Conservation (phyloP, 2,797 vertebrate species). For the Sebastes elongatus region DNA sequence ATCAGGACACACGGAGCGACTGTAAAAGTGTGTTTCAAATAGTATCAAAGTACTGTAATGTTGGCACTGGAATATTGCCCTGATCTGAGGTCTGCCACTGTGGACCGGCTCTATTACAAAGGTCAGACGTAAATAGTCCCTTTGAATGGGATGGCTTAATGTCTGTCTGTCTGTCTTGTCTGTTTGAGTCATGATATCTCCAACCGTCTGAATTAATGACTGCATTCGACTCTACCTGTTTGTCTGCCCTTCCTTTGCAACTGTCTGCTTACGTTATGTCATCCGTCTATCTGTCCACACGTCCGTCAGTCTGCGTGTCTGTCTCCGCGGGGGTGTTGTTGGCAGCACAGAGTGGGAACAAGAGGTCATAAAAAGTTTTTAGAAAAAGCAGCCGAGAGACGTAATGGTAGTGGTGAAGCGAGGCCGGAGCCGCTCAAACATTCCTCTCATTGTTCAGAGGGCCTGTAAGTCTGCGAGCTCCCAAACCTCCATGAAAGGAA, state of each 20-base stretch:
- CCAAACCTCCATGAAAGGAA: constrained; percentile 83
- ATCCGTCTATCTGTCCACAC: constrained; percentile 13
- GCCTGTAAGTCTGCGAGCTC: constrained; percentile 77
- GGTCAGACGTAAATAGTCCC: constrained; percentile 81
- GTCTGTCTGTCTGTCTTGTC: constrained; percentile 29
- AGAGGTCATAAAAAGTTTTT: constrained; percentile 78
- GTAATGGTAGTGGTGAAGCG: constrained; percentile 60
- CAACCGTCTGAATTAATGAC: constrained; percentile 31
- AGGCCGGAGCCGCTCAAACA: constrained; percentile 75
- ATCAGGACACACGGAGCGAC: constrained; percentile 50
- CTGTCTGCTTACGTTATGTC: constrained; percentile 24
- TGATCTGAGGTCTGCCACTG: constrained; percentile 56
- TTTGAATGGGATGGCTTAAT: constrained; percentile 70
- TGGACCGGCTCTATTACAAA: constrained; percentile 75
- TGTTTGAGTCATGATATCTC: constrained; percentile 48
- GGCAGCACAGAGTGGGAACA: constrained; percentile 40
- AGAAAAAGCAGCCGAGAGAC: constrained; percentile 64
- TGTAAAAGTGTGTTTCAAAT: constrained; percentile 42
- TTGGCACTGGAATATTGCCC: constrained; percentile 51
- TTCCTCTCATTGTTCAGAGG: constrained; percentile 87
- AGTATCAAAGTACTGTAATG: constrained; percentile 23
- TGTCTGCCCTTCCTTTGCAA: constrained; percentile 32
- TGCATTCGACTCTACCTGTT: constrained; percentile 51
- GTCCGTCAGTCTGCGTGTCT: constrained; percentile 35
- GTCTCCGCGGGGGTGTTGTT: constrained; percentile 14